Percentiles rank a stretch among this genome's conserved stretches.
Conservation (phyloP, 2,888 invertebrate species). For the Cetonia aurata region DNA sequence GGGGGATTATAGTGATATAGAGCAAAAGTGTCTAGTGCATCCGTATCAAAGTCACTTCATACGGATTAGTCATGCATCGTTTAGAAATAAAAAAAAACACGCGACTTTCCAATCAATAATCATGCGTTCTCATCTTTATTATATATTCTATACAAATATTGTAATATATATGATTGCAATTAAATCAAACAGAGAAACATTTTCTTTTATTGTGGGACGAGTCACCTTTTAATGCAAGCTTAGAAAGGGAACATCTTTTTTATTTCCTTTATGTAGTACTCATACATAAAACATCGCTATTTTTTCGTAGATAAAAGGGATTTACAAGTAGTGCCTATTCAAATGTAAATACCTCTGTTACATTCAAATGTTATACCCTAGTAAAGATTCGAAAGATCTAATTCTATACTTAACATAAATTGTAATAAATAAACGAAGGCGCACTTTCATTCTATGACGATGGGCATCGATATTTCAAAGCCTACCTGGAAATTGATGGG, state of each 20-base stretch:
- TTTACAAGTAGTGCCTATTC: slow-evolving; percentile 9
- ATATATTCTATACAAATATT: slow-evolving; percentile 4
- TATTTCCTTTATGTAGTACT: neutral
- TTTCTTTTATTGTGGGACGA: too few species aligned
- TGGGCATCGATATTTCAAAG: neutral
- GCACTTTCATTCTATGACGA: neutral
- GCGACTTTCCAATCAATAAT: neutral
- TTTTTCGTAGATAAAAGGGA: neutral
- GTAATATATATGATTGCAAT: neutral
- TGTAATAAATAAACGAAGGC: too few species aligned
- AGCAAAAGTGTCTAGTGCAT: slow-evolving; percentile 27
- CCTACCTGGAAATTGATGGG: neutral
- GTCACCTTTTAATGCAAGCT: neutral
- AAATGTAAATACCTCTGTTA: slow-evolving; percentile 9
- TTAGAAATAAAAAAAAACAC: slow-evolving; percentile 8
- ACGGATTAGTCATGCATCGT: slow-evolving; percentile 41
- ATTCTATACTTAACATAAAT: too few species aligned
- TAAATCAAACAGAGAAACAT: slow-evolving; percentile 4
- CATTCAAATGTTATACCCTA: neutral
- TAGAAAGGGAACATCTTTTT: neutral
- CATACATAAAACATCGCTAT: too few species aligned
- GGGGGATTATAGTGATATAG: slow-evolving; percentile 28
- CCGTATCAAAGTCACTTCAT: slow-evolving; percentile 24
- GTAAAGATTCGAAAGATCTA: neutral
- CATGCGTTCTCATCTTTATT: slow-evolving; percentile 13